Evolutionary conservation across 2,113 vertebrate genomes (phyloP), one percentile per base, ranked within the genome.

Genomic region (Dasyprocta punctata): DNA sequence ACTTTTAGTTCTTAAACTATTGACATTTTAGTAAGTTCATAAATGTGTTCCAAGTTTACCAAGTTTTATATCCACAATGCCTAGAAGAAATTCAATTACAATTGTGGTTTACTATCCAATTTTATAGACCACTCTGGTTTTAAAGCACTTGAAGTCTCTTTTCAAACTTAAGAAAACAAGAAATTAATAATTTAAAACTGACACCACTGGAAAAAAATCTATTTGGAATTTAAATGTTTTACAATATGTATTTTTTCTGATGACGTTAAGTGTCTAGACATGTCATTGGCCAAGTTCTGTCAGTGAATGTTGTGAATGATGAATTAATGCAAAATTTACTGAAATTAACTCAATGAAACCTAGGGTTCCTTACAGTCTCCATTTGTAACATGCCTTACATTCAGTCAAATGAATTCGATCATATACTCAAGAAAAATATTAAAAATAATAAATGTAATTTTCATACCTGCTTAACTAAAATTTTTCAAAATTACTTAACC

Each of bases 11-110:
- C 92, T 96, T 56, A 92, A 96, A 41, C 16, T 47, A 67, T 0
- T 94, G 75, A 90, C 69, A 89, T 96, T 92, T 92, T 82, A 86
- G 13, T 86, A 92, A 93, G 22, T 65, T 63, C 14, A 38, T 75
- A 97, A 95, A 86, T 24, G 17, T 97, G 65, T 52, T 67, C 41
- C 85, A 84, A 90, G n/a, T 63, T 81, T 77, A 83, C 14, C 65
- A 90, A 47, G 36, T 86, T 94, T 89, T 89, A 89, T 13, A 85
- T 41, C 33, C 5, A 63, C 58, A 83, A 24, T 54, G 5, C 73
- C 19, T 94, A 20, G 58, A 89, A 82, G 13, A 78, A 93, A 94
- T 82, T 86, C 33, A 89, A 7, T 36, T 26, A 89, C 7, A 82
- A 2, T 0, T 26, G 33, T 60, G 5, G 24, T 78, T 44, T 78